Evolutionary conservation across 2,113 vertebrate genomes (phyloP), one percentile per base, ranked within the genome.

Genomic region (Diadophis punctatus): DNA sequence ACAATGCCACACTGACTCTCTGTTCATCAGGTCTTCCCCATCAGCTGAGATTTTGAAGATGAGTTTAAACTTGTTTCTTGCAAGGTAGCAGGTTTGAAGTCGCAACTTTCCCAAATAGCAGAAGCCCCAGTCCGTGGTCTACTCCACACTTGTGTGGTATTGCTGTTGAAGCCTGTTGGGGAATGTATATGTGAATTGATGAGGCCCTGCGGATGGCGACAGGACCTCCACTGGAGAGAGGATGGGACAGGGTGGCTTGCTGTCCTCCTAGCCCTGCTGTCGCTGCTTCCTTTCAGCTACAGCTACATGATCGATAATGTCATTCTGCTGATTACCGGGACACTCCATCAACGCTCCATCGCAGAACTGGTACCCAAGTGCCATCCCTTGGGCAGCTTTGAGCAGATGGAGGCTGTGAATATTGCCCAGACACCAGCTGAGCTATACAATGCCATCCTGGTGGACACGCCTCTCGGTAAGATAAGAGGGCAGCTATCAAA

Each of bases 241-340:
- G 68, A 34, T 1, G 6, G 63, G n/a, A 16, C 0, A 14, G 7
- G n/a, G 68, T 1, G 3, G 34, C 14, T 51, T 27, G 14, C 9
- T 23, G 9, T 49, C 34, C 30, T 49, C 34, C 30, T 43, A 22
- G 34, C 34, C 63, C 52, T 56, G 74, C 11, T 14, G 3, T 7
- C 51, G 1, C 8, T 52, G 49, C 63, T 92, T 93, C 60, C 48
- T 60, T n/a, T 4, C 93, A 99, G 99, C 93, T 99, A 99, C 98
- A 99, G 99, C 97, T 99, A 99, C 94, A 99, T 99, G 99, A 99
- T 99, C 0, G 99, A 99, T 97, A 99, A 99, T 0, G 99, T 99
- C 94, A 99, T 99, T 96, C 98, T 99, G 93, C 98, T 99, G 91
- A 99, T 99, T 97, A 99, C 99, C 3, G 99, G 99, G 68, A 99